Evolutionary conservation across 2,888 invertebrate genomes (phyloP), one percentile per base, ranked within the genome.

Genomic region (Zygaena filipendulae): DNA sequence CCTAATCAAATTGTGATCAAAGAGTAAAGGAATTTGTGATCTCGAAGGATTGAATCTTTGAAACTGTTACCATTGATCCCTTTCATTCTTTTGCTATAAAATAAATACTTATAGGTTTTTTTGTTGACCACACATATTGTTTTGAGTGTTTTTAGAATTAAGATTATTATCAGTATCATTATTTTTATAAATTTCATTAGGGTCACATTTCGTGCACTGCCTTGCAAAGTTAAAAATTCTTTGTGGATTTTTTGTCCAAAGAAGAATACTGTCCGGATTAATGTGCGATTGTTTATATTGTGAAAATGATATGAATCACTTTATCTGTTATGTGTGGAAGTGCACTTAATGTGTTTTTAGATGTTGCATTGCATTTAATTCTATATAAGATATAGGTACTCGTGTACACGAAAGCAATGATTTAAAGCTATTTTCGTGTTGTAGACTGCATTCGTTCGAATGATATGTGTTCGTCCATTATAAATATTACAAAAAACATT

Each of bases 381-480:
- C 53, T 52, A 48, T 53, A 54, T 53, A 47, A 56, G 52, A 57
- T 51, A 37, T 45, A 46, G 48, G 57, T 60, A 62, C 56, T n/a
- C n/a, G n/a, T n/a, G n/a, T n/a, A 59, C 58, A 57, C 42, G 53
- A 57, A 71, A 71, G 66, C 67, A 69, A 75, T 74, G 62, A 70
- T 64, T 66, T 62, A 57, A 62, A 50, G 52, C 57, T 53, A 51
- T 61, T 59, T 54, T 56, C 67, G 50, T 60, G 52, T 56, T 16
- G 64, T 74, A 75, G 75, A 79, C 79, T 77, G 75, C 72, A 75
- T 74, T 77, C 72, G 55, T 59, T 71, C 54, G 71, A 77, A 74
- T 74, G 71, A 68, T 60, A 68, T 71, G 72, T 79, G 79, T 79
- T 79, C 77, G 77, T 79, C 79, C 77, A 77, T 69, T 71, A 54